Percentiles rank a stretch among this genome's conserved stretches.
phyloP scores from a whole-genome alignment of 2,797 vertebrate species.

The Synanceia verrucosa region DNA sequence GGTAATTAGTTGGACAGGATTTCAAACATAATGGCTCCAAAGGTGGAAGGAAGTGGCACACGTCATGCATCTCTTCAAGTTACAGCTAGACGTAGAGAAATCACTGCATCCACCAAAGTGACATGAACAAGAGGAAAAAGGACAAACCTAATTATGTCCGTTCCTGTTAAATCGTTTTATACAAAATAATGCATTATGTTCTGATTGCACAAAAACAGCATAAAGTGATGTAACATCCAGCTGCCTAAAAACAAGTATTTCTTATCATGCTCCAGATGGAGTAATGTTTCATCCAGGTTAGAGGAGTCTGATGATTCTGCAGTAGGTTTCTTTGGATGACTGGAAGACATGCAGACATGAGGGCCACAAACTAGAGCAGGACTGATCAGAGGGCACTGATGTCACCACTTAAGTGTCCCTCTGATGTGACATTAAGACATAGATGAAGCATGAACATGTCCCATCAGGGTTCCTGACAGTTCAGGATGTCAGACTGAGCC shows the following conservation, averaged over 20 bases:
- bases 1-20: neutral
- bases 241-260: too few species aligned
- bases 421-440: slow-evolving; percentile 21
- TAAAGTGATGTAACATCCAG: too few species aligned
- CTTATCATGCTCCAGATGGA: too few species aligned
- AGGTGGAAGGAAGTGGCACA: neutral
- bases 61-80: neutral
- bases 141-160: too few species aligned
- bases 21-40: neutral
- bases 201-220: too few species aligned
- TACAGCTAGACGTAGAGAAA: neutral
- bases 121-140: too few species aligned
- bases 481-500: neutral
- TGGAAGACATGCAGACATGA: neutral
- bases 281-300: too few species aligned
- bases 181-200: neutral
- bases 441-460: slow-evolving; percentile 2
- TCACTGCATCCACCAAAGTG: neutral
- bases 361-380: neutral
- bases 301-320: too few species aligned
- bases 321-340: too few species aligned
- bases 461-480: neutral
- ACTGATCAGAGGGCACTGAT: neutral
- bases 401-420: neutral
- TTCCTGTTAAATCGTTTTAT: too few species aligned